phyloP scores from a whole-genome alignment of 2,888 invertebrate species.

The Aporophyla nigra region DNA sequence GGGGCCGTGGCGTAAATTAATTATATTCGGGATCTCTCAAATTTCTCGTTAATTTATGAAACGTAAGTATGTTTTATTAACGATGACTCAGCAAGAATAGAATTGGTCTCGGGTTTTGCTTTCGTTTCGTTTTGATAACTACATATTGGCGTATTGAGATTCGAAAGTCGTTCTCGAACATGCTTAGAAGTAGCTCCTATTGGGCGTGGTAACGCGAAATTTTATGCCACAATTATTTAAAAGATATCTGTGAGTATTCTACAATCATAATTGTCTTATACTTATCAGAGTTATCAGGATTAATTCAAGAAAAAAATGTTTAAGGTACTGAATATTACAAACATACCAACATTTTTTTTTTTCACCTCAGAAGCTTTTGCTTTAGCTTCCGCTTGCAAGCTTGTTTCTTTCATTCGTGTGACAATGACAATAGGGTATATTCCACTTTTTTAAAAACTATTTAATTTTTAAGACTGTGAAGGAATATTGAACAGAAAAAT shows the following conservation, averaged over 20 bases:
- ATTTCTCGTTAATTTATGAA: conserved; percentile 26
- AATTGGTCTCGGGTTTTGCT: neutral
- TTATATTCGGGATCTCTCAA: conserved; percentile 56
- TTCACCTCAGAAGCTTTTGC: neutral
- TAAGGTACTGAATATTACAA: neutral
- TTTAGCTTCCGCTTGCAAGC: neutral
- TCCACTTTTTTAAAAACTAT: no score
- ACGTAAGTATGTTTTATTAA: neutral
- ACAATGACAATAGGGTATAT: no score
- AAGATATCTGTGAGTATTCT: no score
- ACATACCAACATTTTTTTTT: no score
- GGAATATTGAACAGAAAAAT: neutral
- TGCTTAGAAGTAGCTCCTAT: no score
- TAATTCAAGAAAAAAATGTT: neutral
- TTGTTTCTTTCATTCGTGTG: neutral
- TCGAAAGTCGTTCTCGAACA: no score
- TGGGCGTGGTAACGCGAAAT: no score
- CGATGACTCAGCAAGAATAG: neutral
- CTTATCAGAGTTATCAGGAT: neutral
- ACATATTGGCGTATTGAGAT: no score
- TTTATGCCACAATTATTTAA: no score
- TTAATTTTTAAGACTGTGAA: no score
- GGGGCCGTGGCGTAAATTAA: conserved; percentile 64
- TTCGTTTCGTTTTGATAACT: neutral
- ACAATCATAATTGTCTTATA: neutral